Conservation (phyloP, 2,113 vertebrate genomes). For the Suricata suricatta region DNA sequence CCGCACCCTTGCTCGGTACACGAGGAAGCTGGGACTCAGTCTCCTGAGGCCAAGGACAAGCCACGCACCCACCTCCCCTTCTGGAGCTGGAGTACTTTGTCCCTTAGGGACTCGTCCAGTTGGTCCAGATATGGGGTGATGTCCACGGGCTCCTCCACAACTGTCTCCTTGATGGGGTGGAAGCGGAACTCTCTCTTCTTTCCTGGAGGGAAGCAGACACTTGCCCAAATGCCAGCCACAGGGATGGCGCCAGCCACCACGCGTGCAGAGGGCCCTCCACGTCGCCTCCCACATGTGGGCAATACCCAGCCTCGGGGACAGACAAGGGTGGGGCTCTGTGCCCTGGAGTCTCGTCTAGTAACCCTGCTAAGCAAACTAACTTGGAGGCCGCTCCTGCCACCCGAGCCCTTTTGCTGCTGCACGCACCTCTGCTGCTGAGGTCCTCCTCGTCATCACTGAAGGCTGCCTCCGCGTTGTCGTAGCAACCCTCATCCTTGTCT, state of each 20-base stretch:
- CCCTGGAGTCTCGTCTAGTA: background rate
- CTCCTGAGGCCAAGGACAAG: accelerated
- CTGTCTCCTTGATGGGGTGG: slow-evolving; percentile 95
- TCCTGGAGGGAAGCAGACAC: slow-evolving; percentile 79
- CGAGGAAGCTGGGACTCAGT: background rate
- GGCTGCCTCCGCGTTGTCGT: slow-evolving; percentile 94
- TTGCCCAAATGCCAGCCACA: background rate
- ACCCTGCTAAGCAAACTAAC: background rate
- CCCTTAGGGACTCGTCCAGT: slow-evolving; percentile 94
- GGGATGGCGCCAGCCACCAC: background rate
- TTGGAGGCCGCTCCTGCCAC: accelerated
- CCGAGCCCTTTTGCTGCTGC: too few species aligned
- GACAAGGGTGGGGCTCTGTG: background rate
- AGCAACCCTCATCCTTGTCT: slow-evolving; percentile 97
- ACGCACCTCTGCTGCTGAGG: slow-evolving; percentile 92
- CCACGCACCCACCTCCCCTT: slow-evolving; percentile 90
- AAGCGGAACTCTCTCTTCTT: slow-evolving; percentile 98
- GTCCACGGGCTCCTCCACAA: slow-evolving; percentile 95
- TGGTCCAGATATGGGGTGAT: slow-evolving; percentile 96
- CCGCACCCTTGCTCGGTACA: background rate
- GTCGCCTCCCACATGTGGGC: background rate
- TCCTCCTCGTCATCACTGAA: slow-evolving; percentile 98
- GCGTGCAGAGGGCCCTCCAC: background rate
- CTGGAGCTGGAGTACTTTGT: slow-evolving; percentile 95
- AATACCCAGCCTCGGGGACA: background rate